phyloP scores from a whole-genome alignment of 2,797 vertebrate species.

The Peromyscus aztecus region DNA sequence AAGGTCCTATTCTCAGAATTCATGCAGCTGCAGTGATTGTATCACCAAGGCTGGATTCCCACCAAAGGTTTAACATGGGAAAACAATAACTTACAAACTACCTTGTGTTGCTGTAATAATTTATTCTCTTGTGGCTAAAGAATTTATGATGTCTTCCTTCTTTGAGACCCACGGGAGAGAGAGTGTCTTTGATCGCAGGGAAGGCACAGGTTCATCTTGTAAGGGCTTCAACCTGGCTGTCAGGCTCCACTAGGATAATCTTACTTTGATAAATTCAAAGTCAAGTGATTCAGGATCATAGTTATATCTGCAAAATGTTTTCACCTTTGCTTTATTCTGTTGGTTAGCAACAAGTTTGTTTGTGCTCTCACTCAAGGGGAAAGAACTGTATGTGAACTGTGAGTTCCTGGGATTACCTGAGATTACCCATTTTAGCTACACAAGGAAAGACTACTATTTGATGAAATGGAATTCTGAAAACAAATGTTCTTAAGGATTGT shows the following conservation, averaged over 20 bases:
- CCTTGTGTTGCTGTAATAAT: background rate
- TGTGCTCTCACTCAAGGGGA: background rate
- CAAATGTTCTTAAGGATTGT: background rate
- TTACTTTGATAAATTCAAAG: slow-evolving; percentile 10
- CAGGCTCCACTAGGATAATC: background rate
- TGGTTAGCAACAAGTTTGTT: background rate
- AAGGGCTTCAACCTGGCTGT: background rate
- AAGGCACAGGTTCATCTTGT: background rate
- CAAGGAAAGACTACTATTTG: background rate
- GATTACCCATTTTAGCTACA: background rate
- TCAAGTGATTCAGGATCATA: background rate
- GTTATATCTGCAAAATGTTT: background rate
- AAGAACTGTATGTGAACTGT: background rate
- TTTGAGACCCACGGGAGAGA: background rate
- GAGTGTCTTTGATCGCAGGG: background rate
- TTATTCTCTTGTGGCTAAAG: background rate
- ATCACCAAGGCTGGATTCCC: background rate
- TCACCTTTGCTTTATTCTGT: background rate
- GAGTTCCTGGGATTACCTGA: background rate
- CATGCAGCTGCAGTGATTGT: background rate
- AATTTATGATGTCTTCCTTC: background rate
- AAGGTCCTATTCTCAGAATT: background rate
- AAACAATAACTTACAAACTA: background rate
- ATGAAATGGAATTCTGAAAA: background rate
- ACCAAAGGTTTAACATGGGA: background rate